These are phyloP conservation scores for Tapera naevia DNA, from an alignment of 2,797 vertebrate genomes.

Conservation along the genomic window DNA sequence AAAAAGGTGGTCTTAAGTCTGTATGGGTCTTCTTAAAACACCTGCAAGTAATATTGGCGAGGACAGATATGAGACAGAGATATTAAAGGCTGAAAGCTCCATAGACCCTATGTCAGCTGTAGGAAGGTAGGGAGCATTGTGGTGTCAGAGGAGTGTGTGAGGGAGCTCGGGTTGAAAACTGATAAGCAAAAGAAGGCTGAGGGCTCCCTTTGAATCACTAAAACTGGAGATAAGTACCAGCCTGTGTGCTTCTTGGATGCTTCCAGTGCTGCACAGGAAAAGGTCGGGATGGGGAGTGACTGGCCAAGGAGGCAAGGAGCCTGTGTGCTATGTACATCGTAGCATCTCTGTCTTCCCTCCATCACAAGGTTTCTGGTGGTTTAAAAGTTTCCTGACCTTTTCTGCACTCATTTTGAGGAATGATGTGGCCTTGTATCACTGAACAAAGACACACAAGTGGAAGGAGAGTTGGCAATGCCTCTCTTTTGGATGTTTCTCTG, in stretches of 20 bases:
- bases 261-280: not conserved
- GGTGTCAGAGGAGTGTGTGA: not conserved
- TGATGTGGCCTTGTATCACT: not conserved
- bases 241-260: not conserved
- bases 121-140: not conserved
- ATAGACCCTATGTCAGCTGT: not conserved
- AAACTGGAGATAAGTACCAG: not conserved
- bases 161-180: not conserved
- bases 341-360: not conserved
- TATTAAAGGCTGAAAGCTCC: not conserved
- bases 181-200: not conserved
- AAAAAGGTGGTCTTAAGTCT: not conserved
- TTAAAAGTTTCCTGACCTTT: not conserved
- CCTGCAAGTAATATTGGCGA: not conserved
- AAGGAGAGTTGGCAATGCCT: not conserved
- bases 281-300: not conserved
- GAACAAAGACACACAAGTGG: not conserved
- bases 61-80: not conserved
- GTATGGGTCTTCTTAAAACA: not conserved
- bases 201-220: not conserved
- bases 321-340: rapidly evolving
- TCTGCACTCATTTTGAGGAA: not conserved
- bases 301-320: rapidly evolving
- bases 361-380: not conserved
- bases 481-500: not conserved